phyloP scores from a whole-genome alignment of 2,113 vertebrate genomes.

The Cervus canadensis region DNA sequence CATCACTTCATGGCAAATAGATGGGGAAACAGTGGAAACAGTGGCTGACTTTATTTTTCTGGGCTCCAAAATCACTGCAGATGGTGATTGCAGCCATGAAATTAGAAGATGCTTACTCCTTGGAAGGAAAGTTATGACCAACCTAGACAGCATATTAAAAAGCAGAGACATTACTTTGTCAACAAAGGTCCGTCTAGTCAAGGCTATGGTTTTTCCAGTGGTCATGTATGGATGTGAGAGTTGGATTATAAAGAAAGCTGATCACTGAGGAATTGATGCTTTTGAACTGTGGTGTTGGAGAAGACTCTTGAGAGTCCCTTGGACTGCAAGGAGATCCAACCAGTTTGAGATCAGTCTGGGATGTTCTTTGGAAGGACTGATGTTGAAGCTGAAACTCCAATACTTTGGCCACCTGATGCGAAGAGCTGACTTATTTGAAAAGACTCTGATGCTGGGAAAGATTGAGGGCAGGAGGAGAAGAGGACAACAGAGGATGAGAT shows the following conservation, averaged over 20 bases:
- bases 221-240: neutral
- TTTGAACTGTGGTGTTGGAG: neutral
- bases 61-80: neutral
- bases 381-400: neutral
- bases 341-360: rapidly evolving
- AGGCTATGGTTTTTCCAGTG: neutral
- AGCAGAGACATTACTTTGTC: neutral
- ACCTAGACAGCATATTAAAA: neutral
- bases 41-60: neutral
- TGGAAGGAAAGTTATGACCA: neutral
- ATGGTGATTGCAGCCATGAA: neutral
- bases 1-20: neutral
- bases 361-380: neutral
- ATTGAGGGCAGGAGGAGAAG: neutral
- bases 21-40: neutral
- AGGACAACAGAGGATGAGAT: neutral
- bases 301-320: neutral
- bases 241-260: neutral
- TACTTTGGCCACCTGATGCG: neutral
- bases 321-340: neutral
- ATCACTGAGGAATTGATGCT: neutral
- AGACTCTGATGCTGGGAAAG: neutral
- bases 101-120: neutral
- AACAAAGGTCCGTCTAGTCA: neutral
- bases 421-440: neutral